These are phyloP conservation scores for Chrysomela aeneicollis DNA, from an alignment of 2,888 invertebrate species.

Conservation along the genomic window DNA sequence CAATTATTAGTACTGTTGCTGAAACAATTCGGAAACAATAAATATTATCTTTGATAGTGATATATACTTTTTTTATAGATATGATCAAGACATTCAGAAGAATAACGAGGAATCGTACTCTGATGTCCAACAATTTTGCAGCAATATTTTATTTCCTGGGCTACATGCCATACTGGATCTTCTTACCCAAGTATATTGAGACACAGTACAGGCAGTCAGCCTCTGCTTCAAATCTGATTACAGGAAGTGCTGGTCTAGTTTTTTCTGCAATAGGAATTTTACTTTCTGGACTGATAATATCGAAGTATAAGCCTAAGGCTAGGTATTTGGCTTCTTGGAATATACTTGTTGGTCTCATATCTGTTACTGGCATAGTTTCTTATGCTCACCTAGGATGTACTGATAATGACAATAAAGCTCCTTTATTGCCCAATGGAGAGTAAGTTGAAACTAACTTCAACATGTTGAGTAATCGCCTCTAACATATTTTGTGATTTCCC, in stretches of 20 bases:
- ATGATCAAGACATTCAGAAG: constrained; percentile 72
- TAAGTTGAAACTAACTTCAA: constrained; percentile 44
- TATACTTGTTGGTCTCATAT: constrained; percentile 69
- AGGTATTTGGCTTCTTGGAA: constrained; percentile 75
- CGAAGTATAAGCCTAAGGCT: constrained; percentile 72
- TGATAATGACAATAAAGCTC: constrained; percentile 66
- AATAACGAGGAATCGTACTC: constrained; percentile 70
- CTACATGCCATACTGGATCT: constrained; percentile 80
- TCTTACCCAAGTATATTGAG: constrained; percentile 84
- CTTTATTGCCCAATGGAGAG: constrained; percentile 59
- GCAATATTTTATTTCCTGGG: constrained; percentile 77
- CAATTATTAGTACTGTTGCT: too few relatives aligned
- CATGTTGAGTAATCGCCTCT: too few relatives aligned
- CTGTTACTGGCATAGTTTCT: constrained; percentile 69
- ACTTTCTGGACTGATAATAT: constrained; percentile 72
- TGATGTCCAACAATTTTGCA: constrained; percentile 77
- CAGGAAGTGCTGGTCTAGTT: constrained; percentile 75
- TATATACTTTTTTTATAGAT: constrained; percentile 56
- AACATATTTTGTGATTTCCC: background rate
- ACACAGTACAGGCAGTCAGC: constrained; percentile 81
- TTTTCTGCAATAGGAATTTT: constrained; percentile 75
- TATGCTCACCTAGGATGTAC: constrained; percentile 74
- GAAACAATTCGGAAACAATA: too few relatives aligned
- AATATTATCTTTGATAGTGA: constrained; percentile 37
- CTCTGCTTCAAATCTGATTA: constrained; percentile 76